These are phyloP conservation scores for Spea hammondii DNA, from an alignment of 2,797 vertebrate genomes.

Conservation along the genomic window DNA sequence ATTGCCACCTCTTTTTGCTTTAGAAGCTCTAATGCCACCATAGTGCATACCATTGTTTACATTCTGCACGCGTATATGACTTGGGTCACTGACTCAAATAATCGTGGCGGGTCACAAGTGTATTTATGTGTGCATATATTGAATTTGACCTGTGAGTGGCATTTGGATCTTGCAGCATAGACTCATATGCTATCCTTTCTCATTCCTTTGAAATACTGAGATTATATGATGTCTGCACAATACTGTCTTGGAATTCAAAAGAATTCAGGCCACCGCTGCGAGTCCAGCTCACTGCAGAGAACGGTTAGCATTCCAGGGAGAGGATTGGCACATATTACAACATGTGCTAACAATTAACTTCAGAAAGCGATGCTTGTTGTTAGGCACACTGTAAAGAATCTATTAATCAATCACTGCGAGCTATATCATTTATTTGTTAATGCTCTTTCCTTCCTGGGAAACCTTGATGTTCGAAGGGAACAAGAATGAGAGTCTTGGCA, in stretches of 20 bases:
- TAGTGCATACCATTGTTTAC: no score
- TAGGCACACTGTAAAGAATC: conserved; percentile 38
- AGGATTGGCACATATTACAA: conserved; percentile 24
- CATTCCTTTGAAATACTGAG: no score
- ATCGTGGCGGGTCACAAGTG: no score
- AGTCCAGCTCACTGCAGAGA: conserved; percentile 27
- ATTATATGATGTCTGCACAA: neutral
- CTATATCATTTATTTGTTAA: conserved; percentile 37
- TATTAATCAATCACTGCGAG: conserved; percentile 30
- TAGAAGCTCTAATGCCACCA: no score
- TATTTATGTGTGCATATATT: no score
- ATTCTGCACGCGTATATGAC: no score
- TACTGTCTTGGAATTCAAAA: neutral
- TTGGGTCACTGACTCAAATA: no score
- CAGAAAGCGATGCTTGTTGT: conserved; percentile 32
- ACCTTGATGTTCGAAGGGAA: conserved; percentile 15
- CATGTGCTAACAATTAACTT: conserved; percentile 41
- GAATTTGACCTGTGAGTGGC: no score
- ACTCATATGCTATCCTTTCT: no score
- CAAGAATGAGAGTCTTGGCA: conserved; percentile 4
- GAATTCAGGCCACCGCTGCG: neutral
- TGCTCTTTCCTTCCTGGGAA: conserved; percentile 21
- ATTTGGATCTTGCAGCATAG: no score
- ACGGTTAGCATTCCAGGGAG: conserved; percentile 23
- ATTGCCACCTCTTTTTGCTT: no score